Conservation (phyloP, 92 coral and sea anemone genomes). For the Heteractis magnifica region DNA sequence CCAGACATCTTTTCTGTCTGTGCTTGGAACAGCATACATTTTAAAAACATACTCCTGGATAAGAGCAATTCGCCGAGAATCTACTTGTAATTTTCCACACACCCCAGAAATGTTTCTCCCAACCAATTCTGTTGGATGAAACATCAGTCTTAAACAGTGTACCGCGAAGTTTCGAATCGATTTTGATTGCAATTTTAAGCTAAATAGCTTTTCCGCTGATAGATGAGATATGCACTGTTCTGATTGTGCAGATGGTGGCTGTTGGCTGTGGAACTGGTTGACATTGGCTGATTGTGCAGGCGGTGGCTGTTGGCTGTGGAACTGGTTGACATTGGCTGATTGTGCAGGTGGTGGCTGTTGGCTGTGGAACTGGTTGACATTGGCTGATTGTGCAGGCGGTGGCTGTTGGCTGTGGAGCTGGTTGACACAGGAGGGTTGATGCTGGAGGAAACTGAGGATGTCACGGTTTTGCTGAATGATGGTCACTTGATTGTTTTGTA, state of each 20-base stretch:
- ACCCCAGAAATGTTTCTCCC: slow-evolving; percentile 6
- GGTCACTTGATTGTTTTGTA: neutral
- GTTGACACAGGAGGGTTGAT: neutral
- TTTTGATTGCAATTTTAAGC: neutral
- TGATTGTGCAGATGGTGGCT: neutral
- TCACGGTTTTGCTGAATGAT: neutral
- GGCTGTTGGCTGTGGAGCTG: slow-evolving; percentile 2
- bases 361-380: neutral
- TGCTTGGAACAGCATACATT: neutral
- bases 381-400: neutral
- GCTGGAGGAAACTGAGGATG: slow-evolving; percentile 1
- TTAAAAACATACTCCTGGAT: slow-evolving; percentile 3
- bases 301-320: slow-evolving; percentile 2
- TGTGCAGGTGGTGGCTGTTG: neutral
- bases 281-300: neutral
- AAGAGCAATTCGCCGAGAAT: slow-evolving; percentile 2
- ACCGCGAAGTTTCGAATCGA: neutral
- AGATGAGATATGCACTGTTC: neutral
- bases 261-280: neutral
- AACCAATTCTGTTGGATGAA: neutral
- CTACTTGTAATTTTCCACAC: neutral
- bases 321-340: neutral
- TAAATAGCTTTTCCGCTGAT: slow-evolving; percentile 6
- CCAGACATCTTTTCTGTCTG: neutral
- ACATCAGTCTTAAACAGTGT: neutral